These are phyloP conservation scores for Myodes glareolus DNA, from an alignment of 2,113 vertebrate genomes.

Conservation along the genomic window DNA sequence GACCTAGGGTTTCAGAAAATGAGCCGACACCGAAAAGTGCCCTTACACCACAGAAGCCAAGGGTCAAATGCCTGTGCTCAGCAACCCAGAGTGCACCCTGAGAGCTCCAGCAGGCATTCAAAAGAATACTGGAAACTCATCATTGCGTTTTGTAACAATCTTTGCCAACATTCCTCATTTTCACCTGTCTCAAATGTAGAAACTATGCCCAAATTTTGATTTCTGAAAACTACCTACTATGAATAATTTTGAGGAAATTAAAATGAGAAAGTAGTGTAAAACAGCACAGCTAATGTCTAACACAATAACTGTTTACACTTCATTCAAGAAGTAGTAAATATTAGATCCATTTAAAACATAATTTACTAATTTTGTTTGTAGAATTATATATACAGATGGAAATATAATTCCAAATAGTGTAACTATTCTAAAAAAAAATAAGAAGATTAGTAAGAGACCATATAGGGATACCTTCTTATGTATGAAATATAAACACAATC, in stretches of 20 bases:
- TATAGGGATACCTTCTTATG: not conserved
- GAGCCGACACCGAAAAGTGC: not conserved
- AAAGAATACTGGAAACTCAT: not conserved
- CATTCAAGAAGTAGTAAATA: not conserved
- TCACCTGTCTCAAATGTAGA: not conserved
- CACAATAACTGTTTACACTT: not conserved
- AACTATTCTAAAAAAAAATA: not conserved
- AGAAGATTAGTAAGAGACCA: not conserved
- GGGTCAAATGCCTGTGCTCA: not conserved
- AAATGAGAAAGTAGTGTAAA: constrained; percentile 18
- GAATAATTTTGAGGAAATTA: not conserved
- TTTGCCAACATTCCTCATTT: not conserved
- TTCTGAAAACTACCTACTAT: not conserved
- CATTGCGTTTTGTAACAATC: not conserved
- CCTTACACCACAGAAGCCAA: not conserved
- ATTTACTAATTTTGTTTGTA: not conserved
- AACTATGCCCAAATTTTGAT: not conserved
- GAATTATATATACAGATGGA: not conserved
- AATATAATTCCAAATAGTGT: too few species aligned
- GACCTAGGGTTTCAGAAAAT: constrained; percentile 11
- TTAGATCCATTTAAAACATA: not conserved
- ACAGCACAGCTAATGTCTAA: not conserved
- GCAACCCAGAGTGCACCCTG: not conserved
- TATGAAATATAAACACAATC: not conserved
- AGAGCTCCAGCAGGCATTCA: not conserved